Base-by-base conservation (phyloP, 2,113 vertebrate genomes). In the Phasianus colchicus region DNA sequence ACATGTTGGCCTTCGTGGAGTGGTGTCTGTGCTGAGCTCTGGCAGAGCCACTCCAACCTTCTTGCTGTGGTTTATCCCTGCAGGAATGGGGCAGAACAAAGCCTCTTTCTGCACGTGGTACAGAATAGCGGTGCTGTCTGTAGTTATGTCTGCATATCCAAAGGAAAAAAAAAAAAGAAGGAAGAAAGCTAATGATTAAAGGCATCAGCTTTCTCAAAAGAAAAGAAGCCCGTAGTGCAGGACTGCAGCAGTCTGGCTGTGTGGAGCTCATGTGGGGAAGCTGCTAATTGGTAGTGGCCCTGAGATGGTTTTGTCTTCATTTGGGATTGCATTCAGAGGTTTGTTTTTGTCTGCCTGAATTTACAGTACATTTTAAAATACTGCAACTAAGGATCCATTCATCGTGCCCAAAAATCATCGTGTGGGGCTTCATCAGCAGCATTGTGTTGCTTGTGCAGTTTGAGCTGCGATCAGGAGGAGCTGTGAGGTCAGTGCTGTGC, bases 361-460 rank as follows among this genome's bases (percentile, higher is more conserved):
- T 84, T 45, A 71, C 69, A 74, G 13, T 70, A 1, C 24, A 14
- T 85, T 89, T 86, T 43, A 43, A 13, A 70, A 74, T 91, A n/a
- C 22, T 69, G n/a, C 19, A 64, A 4, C 50, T 73, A 8, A 54
- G 88, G 66, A 63, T 40, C 9, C 6, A 3, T 69, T 34, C 22
- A 38, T 57, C 1, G 6, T 61, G 88, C 88, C n/a, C 73, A 64
- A 36, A 76, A 90, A 54, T 65, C 2, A 0, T 78, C 74, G 15
- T 47, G 25, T 4, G 0, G 32, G 81, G 69, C 25, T 42, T 50
- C 81, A 38, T 38, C 17, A 73, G 43, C 0, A 0, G 21, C 22
- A 1, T 7, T 50, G 48, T 50, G 22, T 50, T 12, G 17, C 22
- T 50, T 12, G 12, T 13, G 48, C 22, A 38, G 34, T 38, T 52